phyloP scores from a whole-genome alignment of 2,888 invertebrate genomes.

The Epistrophe eligans region DNA sequence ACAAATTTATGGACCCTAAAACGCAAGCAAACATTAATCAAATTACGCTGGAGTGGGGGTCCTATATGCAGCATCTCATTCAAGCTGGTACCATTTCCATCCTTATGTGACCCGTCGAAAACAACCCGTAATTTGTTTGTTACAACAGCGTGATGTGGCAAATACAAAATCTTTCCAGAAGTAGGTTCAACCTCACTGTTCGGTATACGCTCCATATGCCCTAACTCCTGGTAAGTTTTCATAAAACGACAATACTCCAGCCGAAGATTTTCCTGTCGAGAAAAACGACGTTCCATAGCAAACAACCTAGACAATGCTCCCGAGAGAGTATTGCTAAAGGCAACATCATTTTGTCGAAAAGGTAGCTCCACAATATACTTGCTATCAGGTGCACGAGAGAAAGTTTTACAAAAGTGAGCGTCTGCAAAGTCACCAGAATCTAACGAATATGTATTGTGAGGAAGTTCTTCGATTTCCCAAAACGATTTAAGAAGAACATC shows the following conservation, averaged over 20 bases:
- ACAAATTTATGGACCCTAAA: conserved; percentile 1
- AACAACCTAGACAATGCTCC: neutral
- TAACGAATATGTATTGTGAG: neutral
- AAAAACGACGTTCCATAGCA: conserved; percentile 1
- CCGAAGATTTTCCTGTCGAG: neutral
- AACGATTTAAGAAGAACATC: conserved; percentile 16
- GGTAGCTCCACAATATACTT: too few relatives aligned
- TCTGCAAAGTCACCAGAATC: neutral
- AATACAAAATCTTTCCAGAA: too few relatives aligned
- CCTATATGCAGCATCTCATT: neutral
- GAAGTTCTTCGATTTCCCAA: conserved; percentile 2
- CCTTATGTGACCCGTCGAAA: too few relatives aligned
- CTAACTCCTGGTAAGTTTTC: too few relatives aligned
- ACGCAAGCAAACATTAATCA: neutral
- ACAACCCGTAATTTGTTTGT: too few relatives aligned
- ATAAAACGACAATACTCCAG: too few relatives aligned
- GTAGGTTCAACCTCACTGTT: too few relatives aligned
- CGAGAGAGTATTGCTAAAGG: too few relatives aligned
- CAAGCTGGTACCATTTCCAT: too few relatives aligned
- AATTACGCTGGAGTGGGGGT: neutral
- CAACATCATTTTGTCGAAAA: too few relatives aligned
- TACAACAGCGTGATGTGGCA: too few relatives aligned
- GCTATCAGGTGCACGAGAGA: neutral
- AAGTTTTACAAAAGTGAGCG: neutral
- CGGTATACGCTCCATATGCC: too few relatives aligned